Percentiles rank a stretch among this genome's conserved stretches.
Conservation (phyloP, 1,140 invertebrate species). For the Ephestia elutella region DNA sequence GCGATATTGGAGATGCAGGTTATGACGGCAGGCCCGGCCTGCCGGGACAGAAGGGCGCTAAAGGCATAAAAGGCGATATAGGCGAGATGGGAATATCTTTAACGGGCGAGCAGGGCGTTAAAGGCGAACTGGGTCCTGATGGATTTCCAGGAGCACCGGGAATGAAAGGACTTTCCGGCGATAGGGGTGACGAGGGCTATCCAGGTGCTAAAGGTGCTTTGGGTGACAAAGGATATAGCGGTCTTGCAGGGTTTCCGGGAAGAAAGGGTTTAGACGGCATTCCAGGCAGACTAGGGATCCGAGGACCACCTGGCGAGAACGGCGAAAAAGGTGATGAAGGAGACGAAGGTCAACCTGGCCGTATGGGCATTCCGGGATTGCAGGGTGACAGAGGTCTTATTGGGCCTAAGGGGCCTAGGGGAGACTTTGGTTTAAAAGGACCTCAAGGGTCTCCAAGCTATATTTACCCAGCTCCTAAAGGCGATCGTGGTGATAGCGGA, state of each 20-base stretch:
- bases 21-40: constrained; percentile 38
- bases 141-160: constrained; percentile 47
- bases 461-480: constrained; percentile 2
- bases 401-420: constrained; percentile 68
- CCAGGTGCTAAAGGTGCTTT: constrained; percentile 32
- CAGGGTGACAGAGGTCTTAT: constrained; percentile 59
- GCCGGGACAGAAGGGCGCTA: constrained; percentile 36
- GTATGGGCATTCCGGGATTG: constrained; percentile 71
- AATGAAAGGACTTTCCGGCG: constrained; percentile 30
- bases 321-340: constrained; percentile 57
- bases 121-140: constrained; percentile 61
- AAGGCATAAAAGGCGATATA: constrained; percentile 47
- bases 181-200: constrained; percentile 50
- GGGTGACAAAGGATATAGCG: constrained; percentile 69
- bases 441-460: neutral
- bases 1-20: constrained; percentile 66
- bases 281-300: constrained; percentile 49
- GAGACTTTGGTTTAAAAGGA: constrained; percentile 55
- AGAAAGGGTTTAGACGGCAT: constrained; percentile 35
- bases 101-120: constrained; percentile 61
- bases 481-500: constrained; percentile 18
- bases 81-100: constrained; percentile 50
- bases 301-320: constrained; percentile 39
- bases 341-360: constrained; percentile 72
- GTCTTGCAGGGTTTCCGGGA: constrained; percentile 39